These are phyloP conservation scores for Callionymus lyra DNA, from an alignment of 2,113 vertebrate genomes.

Conservation along the genomic window DNA sequence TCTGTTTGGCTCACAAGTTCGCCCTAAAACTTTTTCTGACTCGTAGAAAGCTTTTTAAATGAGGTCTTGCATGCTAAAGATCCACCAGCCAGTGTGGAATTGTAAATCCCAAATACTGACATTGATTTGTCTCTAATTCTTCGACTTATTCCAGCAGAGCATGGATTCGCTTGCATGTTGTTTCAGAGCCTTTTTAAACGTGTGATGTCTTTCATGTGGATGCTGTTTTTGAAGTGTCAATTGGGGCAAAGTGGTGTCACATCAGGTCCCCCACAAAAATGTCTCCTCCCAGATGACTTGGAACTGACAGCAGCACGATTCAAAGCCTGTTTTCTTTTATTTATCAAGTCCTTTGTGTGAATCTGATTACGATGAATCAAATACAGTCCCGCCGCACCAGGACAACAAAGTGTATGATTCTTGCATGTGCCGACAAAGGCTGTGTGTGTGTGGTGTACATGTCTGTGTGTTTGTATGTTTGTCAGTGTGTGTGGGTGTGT, in stretches of 20 bases:
- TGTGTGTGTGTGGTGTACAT: background rate
- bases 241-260: slow-evolving; percentile 7
- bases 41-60: slow-evolving; percentile 1
- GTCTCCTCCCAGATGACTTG: slow-evolving; percentile 12
- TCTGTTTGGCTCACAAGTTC: slow-evolving; percentile 6
- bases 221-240: slow-evolving; percentile 9
- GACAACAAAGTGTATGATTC: slow-evolving; percentile 28
- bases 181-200: slow-evolving; percentile 10
- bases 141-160: background rate
- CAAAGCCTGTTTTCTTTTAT: slow-evolving; percentile 22
- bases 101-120: slow-evolving; percentile 7
- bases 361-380: slow-evolving; percentile 34
- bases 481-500: slow-evolving; percentile 5
- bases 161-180: slow-evolving; percentile 6
- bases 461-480: background rate
- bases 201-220: background rate
- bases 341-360: slow-evolving; percentile 25
- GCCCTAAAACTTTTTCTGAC: slow-evolving; percentile 13
- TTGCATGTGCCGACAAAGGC: slow-evolving; percentile 30
- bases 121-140: slow-evolving; percentile 9
- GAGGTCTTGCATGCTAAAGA: too few relatives aligned
- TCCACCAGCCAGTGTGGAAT: slow-evolving; percentile 6
- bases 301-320: slow-evolving; percentile 17
- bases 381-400: slow-evolving; percentile 38
- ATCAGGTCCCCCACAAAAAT: slow-evolving; percentile 20